Conservation (phyloP, 2,888 invertebrate genomes). For the Andrena trimmerana region DNA sequence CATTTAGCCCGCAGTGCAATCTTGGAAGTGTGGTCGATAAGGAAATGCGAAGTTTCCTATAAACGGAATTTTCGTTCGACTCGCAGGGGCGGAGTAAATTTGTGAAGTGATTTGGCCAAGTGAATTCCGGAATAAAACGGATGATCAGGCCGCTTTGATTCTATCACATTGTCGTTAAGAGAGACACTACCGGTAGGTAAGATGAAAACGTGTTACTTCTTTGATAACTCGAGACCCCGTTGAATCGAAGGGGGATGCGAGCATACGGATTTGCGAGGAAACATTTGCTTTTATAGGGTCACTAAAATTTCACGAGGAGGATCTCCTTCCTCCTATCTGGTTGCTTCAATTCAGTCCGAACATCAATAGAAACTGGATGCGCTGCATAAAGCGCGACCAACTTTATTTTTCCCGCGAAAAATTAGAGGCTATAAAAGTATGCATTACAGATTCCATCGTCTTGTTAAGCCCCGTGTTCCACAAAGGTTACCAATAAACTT, state of each 20-base stretch:
- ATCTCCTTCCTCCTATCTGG: conserved; percentile 45
- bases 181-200: conserved; percentile 28
- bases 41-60: neutral
- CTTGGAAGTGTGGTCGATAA: conserved; percentile 1
- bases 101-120: conserved; percentile 36
- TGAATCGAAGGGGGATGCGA: conserved; percentile 35
- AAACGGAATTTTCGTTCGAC: conserved; percentile 10
- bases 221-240: conserved; percentile 57
- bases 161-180: conserved; percentile 61
- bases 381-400: conserved; percentile 28
- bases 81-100: conserved; percentile 16
- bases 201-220: conserved; percentile 61
- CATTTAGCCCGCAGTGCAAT: too few relatives aligned
- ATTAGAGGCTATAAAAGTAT: conserved; percentile 29
- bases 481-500: neutral
- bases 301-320: conserved; percentile 74
- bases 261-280: conserved; percentile 70
- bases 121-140: conserved; percentile 48
- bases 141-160: conserved; percentile 56
- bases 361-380: conserved; percentile 31
- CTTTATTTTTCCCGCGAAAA: conserved; percentile 1
- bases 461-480: neutral
- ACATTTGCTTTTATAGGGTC: conserved; percentile 68
- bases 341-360: conserved; percentile 37
- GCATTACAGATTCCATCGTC: neutral